Evolutionary conservation across 2,113 vertebrate species (phyloP).

Genomic region (Himantopus leucocephalus): DNA sequence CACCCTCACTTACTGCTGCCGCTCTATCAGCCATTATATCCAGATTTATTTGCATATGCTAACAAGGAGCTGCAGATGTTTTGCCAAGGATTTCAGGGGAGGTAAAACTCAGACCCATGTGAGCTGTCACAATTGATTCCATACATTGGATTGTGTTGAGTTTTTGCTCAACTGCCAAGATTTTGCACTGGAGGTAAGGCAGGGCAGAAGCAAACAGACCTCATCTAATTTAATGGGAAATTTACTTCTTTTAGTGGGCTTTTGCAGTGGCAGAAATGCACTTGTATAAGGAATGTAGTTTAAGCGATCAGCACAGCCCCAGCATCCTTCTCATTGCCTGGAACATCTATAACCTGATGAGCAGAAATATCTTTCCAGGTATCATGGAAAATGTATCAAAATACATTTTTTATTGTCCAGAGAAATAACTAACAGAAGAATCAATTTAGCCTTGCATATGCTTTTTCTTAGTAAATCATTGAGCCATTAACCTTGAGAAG

Average conservation of each 20-base stretch:
- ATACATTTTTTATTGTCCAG: not conserved
- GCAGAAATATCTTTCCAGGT: not conserved
- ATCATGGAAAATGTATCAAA: not conserved
- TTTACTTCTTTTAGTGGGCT: not conserved
- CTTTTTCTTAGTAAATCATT: not conserved
- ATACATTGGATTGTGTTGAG: not conserved
- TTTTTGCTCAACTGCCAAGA: not conserved
- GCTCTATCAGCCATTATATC: not conserved
- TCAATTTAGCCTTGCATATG: not conserved
- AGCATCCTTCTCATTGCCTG: not conserved
- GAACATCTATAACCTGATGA: not conserved
- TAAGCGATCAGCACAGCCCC: not conserved
- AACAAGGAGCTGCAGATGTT: not conserved
- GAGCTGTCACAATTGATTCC: not conserved
- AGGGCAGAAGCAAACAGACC: not conserved
- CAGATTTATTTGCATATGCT: not conserved
- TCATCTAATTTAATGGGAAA: not conserved
- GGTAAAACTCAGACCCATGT: not conserved
- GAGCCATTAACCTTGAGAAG: slow-evolving; percentile 25
- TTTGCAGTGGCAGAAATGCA: not conserved
- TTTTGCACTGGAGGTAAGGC: not conserved
- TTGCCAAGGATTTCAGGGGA: not conserved
- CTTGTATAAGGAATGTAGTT: not conserved
- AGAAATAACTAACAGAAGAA: not conserved
- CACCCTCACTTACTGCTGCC: not conserved